Evolutionary conservation across 2,113 vertebrate genomes (phyloP).

Genomic region (Galbula dea): DNA sequence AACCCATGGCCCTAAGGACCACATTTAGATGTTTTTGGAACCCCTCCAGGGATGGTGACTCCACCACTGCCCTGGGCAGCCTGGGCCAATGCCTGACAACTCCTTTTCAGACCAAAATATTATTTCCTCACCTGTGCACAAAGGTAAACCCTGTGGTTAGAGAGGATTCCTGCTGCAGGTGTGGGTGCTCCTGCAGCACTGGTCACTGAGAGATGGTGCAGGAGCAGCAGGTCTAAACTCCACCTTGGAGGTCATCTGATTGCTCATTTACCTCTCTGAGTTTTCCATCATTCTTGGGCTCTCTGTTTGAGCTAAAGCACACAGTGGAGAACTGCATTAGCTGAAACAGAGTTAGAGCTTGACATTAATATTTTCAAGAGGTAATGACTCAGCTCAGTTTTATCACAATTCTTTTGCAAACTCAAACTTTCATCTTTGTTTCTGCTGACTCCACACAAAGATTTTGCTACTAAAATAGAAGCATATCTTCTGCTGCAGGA

Average conservation of each 20-base stretch:
- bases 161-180: not conserved
- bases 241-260: not conserved
- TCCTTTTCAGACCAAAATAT: not conserved
- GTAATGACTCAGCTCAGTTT: conserved; percentile 1
- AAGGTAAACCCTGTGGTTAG: not conserved
- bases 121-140: not conserved
- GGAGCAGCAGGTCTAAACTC: not conserved
- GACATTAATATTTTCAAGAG: conserved; percentile 17
- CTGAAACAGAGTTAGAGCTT: not conserved
- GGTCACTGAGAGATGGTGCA: rapidly evolving
- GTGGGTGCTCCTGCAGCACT: not conserved
- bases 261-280: not conserved
- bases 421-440: not conserved
- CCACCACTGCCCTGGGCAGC: too few species aligned
- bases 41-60: too few species aligned
- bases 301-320: not conserved
- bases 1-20: too few species aligned
- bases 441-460: not conserved
- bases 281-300: not conserved
- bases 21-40: too few species aligned
- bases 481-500: not conserved
- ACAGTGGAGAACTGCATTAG: not conserved
- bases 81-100: too few species aligned
- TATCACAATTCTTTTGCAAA: not conserved
- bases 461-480: not conserved